These are phyloP conservation scores for Ascaphus truei DNA, from an alignment of 2,113 vertebrate species.

Conservation along the genomic window DNA sequence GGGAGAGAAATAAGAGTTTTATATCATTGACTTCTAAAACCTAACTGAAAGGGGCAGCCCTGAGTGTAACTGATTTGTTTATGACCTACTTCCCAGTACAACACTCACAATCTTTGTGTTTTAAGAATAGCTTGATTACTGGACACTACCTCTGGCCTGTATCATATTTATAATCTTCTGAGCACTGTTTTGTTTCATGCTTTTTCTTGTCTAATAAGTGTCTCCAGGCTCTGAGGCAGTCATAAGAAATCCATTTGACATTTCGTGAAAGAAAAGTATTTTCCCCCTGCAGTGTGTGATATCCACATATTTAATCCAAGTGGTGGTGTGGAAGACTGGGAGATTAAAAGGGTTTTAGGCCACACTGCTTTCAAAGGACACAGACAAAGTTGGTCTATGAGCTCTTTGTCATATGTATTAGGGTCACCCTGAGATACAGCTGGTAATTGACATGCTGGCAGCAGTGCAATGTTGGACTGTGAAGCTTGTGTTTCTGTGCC, in stretches of 20 bases:
- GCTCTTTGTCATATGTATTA: neutral
- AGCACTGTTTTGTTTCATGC: neutral
- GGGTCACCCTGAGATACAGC: neutral
- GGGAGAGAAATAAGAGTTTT: no score
- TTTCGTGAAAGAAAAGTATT: neutral
- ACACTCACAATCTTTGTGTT: neutral
- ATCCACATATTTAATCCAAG: neutral
- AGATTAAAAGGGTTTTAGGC: neutral
- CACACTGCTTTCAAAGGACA: neutral
- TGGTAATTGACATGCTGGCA: neutral
- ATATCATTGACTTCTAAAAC: no score
- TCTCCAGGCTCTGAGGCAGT: neutral
- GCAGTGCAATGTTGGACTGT: neutral
- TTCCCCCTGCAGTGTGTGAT: neutral
- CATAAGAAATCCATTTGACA: neutral
- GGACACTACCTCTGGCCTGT: neutral
- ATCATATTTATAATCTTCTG: neutral
- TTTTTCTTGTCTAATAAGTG: neutral
- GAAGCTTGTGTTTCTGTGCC: neutral
- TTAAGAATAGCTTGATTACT: neutral
- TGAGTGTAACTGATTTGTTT: no score
- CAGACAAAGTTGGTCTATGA: neutral
- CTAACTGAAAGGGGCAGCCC: no score
- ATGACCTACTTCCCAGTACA: no score
- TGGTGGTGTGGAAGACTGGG: neutral